Conservation (phyloP, 2,797 vertebrate species). For the Cyprinella venusta region DNA sequence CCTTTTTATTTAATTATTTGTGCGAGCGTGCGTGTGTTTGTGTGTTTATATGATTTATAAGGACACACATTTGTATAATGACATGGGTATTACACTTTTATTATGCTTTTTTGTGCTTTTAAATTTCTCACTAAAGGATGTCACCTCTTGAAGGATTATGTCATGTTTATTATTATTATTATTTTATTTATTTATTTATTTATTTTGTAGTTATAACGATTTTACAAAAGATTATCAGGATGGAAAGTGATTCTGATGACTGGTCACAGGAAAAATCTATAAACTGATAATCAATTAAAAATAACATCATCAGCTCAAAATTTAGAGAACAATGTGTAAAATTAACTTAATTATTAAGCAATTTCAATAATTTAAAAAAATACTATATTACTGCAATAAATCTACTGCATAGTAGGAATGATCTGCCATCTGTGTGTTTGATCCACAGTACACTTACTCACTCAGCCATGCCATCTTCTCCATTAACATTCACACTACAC, state of each 20-base stretch:
- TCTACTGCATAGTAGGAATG: conserved; percentile 27
- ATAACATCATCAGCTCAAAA: not conserved
- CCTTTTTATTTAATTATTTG: not conserved
- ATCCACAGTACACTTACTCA: conserved; percentile 28
- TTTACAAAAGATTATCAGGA: not conserved
- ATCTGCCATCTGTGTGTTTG: conserved; percentile 34
- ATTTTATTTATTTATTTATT: too few species aligned
- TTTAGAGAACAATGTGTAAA: not conserved
- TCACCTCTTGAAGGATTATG: not conserved
- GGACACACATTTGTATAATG: too few species aligned
- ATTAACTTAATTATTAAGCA: not conserved
- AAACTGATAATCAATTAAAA: not conserved
- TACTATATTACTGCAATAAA: not conserved
- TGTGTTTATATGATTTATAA: too few species aligned
- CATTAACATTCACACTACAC: conserved; percentile 24
- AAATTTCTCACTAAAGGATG: not conserved
- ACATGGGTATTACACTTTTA: too few species aligned
- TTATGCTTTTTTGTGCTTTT: not conserved
- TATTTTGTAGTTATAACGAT: not conserved
- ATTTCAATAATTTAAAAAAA: not conserved
- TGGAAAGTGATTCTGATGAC: not conserved
- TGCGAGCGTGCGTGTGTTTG: too few species aligned
- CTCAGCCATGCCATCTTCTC: conserved; percentile 12
- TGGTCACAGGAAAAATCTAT: not conserved
- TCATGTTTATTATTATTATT: too few species aligned